A percentile compares a stretch with the other conserved stretches of the same genome.
Evolutionary conservation across 2,888 invertebrate species (phyloP).

Genomic region (Caenorhabditis angaria): DNA sequence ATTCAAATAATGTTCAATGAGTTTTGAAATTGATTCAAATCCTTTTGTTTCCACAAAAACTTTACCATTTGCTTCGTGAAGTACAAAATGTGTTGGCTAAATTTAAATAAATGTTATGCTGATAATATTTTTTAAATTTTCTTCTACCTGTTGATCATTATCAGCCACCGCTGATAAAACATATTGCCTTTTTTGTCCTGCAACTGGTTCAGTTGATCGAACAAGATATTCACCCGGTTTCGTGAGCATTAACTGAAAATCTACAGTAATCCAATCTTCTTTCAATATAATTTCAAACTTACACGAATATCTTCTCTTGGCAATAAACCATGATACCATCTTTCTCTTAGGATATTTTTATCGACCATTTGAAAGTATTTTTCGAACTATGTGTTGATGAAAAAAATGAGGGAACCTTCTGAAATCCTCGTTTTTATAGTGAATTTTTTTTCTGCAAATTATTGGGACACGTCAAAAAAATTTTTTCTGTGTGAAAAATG

Average conservation of each 20-base stretch:
- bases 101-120: no score
- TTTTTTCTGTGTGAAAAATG: no score
- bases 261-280: not conserved
- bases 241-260: constrained; percentile 39
- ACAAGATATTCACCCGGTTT: constrained; percentile 54
- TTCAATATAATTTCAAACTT: not conserved
- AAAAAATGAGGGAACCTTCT: not conserved
- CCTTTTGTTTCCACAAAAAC: constrained; percentile 28
- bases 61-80: constrained; percentile 27
- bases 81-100: constrained; percentile 40
- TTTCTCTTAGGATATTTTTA: constrained; percentile 12
- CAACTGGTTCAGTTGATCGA: constrained; percentile 48
- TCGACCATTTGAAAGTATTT: constrained; percentile 9
- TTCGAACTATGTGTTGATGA: not conserved
- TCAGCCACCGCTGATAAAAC: constrained; percentile 48
- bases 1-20: constrained; percentile 21
- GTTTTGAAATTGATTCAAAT: constrained; percentile 26
- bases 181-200: constrained; percentile 40
- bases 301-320: constrained; percentile 57
- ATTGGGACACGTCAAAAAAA: no score
- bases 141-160: constrained; percentile 17
- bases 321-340: constrained; percentile 56
- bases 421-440: not conserved
- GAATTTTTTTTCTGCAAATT: no score
- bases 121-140: no score